A percentile compares a stretch with the other conserved stretches of the same genome.
phyloP scores from a whole-genome alignment of 2,113 vertebrate genomes.

The Microtus richardsoni region DNA sequence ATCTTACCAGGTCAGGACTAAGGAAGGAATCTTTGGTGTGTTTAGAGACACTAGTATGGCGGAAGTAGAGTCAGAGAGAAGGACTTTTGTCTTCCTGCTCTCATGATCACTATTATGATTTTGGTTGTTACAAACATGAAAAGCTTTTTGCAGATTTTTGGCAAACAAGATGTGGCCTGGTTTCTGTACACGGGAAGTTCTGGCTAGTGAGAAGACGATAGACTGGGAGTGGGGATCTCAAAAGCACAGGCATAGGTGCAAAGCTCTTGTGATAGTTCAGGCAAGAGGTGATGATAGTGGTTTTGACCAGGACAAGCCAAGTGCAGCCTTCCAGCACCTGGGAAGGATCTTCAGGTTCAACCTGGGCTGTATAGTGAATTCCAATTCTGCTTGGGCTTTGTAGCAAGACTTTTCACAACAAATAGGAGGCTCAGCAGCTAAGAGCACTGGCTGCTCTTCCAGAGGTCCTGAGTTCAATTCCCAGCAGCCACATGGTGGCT shows the following conservation, averaged over 20 bases:
- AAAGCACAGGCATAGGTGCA: background rate
- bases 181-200: background rate
- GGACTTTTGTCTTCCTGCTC: background rate
- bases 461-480: background rate
- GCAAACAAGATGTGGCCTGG: slow-evolving; percentile 6
- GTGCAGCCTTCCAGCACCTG: background rate
- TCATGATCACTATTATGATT: background rate
- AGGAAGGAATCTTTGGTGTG: background rate
- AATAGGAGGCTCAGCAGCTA: background rate
- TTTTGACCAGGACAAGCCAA: background rate
- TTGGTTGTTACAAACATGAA: slow-evolving; percentile 27
- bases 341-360: background rate
- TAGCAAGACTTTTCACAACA: background rate
- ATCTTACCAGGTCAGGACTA: background rate
- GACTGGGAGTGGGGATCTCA: background rate
- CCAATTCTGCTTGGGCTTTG: background rate
- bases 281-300: background rate
- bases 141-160: slow-evolving; percentile 17
- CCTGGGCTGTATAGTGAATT: background rate
- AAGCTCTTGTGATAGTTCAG: background rate
- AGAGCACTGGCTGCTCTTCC: background rate
- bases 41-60: background rate
- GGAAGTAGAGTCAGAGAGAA: background rate
- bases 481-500: background rate
- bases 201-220: slow-evolving; percentile 17